phyloP scores from a whole-genome alignment of 2,113 vertebrate species.

The Percina caprodes region DNA sequence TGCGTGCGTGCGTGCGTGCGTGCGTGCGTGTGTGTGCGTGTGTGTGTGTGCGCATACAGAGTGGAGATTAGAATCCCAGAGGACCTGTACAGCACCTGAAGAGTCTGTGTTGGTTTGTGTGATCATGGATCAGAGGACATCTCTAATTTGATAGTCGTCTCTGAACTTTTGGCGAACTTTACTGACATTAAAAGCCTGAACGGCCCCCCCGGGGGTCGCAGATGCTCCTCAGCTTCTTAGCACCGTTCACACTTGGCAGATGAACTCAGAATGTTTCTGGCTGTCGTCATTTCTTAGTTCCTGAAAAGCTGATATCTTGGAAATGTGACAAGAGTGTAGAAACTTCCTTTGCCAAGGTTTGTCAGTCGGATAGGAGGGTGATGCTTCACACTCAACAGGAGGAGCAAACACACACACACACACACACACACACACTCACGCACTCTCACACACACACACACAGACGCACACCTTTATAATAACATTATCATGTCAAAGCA shows the following conservation, averaged over 20 bases:
- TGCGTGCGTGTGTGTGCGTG: neutral
- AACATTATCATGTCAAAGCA: too few relatives aligned
- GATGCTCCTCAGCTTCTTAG: neutral
- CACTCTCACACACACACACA: too few relatives aligned
- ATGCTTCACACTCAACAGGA: slow-evolving; percentile 5
- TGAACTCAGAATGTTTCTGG: neutral
- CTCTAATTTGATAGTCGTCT: slow-evolving; percentile 4
- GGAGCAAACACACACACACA: too few relatives aligned
- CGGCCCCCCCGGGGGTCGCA: neutral
- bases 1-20: too few relatives aligned
- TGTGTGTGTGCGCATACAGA: neutral
- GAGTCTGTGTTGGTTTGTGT: neutral
- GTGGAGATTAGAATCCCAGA: neutral
- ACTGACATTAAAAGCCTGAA: neutral
- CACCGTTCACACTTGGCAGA: neutral
- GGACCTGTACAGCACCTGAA: slow-evolving; percentile 16
- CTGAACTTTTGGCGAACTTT: neutral
- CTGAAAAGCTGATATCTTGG: slow-evolving; percentile 16
- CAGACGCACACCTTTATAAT: too few relatives aligned
- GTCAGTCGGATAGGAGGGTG: neutral
- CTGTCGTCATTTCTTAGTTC: neutral
- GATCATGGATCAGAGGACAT: slow-evolving; percentile 2
- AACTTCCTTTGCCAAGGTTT: neutral
- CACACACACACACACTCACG: too few relatives aligned
- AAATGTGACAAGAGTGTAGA: neutral